These are phyloP conservation scores for Panthera uncia DNA, from an alignment of 2,113 vertebrate genomes.

Conservation along the genomic window DNA sequence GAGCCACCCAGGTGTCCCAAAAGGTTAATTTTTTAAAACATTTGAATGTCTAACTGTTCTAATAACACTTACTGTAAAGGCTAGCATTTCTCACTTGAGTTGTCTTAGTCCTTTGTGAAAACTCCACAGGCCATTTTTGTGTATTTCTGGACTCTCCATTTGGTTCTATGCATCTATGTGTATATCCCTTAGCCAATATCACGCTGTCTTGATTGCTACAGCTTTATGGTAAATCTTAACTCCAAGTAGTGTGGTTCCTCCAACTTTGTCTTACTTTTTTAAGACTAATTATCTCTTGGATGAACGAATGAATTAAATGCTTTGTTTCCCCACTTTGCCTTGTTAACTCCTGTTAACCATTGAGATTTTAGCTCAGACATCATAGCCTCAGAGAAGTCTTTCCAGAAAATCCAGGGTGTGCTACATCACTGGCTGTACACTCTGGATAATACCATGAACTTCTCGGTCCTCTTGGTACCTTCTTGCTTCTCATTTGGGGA, in stretches of 20 bases:
- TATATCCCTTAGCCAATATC: background rate
- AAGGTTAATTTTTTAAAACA: background rate
- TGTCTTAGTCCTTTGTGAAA: background rate
- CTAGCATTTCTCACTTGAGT: background rate
- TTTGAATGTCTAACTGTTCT: background rate
- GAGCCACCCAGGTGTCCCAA: background rate
- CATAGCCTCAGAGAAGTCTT: background rate
- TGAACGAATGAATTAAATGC: background rate
- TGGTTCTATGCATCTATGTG: background rate
- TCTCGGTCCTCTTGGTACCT: background rate
- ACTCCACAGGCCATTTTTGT: background rate
- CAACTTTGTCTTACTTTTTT: background rate
- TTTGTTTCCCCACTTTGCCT: background rate
- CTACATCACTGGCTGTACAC: background rate
- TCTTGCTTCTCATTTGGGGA: background rate
- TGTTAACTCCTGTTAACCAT: background rate
- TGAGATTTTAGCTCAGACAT: background rate
- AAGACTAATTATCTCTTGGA: background rate
- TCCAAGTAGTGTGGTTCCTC: background rate
- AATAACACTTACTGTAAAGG: background rate
- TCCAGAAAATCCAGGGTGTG: background rate
- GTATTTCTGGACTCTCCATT: background rate
- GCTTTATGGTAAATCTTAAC: background rate
- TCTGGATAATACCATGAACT: background rate
- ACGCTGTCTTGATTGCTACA: background rate